Percentiles rank a stretch among this genome's conserved stretches.
phyloP scores from a whole-genome alignment of 2,113 vertebrate species.

The Lycaon pictus region DNA sequence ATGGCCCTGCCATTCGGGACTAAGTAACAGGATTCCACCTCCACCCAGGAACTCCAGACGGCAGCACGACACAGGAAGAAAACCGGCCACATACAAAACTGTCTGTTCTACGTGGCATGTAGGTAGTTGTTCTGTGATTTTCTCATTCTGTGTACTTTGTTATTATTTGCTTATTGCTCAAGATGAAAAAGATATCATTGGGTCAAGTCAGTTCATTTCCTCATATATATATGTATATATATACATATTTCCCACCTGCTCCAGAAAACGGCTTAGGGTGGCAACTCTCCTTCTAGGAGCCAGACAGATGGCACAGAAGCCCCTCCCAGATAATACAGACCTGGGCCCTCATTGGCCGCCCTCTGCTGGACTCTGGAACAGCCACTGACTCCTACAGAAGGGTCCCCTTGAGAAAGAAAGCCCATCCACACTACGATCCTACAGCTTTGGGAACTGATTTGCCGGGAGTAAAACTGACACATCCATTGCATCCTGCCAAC shows the following conservation, averaged over 20 bases:
- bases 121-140: background rate
- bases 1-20: too few species aligned
- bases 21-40: background rate
- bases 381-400: background rate
- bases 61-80: background rate
- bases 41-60: background rate
- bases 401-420: background rate
- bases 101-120: background rate
- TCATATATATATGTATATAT: background rate
- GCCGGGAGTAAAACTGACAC: too few species aligned
- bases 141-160: background rate
- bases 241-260: constrained; percentile 38
- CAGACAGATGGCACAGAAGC: background rate
- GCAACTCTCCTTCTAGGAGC: background rate
- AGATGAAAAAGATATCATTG: constrained; percentile 18
- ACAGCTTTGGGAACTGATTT: too few species aligned
- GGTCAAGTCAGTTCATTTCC: background rate
- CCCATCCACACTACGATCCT: too few species aligned
- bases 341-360: background rate
- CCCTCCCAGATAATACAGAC: background rate
- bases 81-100: background rate
- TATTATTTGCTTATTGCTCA: background rate
- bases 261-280: background rate
- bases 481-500: too few species aligned
- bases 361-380: background rate